These are phyloP conservation scores for Chamaea fasciata DNA, from an alignment of 2,113 vertebrate species.

Conservation along the genomic window DNA sequence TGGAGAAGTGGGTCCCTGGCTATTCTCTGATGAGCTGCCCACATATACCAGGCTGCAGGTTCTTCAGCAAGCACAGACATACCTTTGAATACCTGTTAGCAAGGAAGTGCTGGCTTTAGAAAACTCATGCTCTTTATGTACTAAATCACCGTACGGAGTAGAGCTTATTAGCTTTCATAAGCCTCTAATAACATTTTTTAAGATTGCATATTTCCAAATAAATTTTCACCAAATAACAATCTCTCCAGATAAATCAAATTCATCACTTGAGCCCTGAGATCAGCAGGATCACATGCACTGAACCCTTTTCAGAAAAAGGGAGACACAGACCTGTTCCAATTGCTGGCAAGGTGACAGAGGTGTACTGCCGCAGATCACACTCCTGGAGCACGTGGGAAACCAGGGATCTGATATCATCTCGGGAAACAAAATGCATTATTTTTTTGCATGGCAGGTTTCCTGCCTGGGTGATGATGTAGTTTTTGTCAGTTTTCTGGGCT, in stretches of 20 bases:
- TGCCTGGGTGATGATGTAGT: conserved; percentile 74
- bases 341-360: conserved; percentile 83
- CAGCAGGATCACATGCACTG: background rate
- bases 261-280: background rate
- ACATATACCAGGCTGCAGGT: background rate
- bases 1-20: background rate
- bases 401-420: conserved; percentile 41
- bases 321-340: conserved; percentile 85
- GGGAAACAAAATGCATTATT: conserved; percentile 78
- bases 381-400: conserved; percentile 69
- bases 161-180: background rate
- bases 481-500: conserved; percentile 62
- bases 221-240: background rate
- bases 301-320: background rate
- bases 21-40: background rate
- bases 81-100: background rate
- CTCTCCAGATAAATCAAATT: background rate
- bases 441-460: conserved; percentile 82
- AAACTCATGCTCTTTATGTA: background rate
- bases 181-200: background rate
- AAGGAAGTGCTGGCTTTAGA: background rate
- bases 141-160: background rate
- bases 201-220: background rate
- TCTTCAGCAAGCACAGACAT: background rate
- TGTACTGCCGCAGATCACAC: conserved; percentile 66